Percentiles rank a stretch among this genome's conserved stretches.
These are phyloP conservation scores for Drosophila lacicola DNA, from an alignment of 2,888 invertebrate species.

Conservation along the genomic window DNA sequence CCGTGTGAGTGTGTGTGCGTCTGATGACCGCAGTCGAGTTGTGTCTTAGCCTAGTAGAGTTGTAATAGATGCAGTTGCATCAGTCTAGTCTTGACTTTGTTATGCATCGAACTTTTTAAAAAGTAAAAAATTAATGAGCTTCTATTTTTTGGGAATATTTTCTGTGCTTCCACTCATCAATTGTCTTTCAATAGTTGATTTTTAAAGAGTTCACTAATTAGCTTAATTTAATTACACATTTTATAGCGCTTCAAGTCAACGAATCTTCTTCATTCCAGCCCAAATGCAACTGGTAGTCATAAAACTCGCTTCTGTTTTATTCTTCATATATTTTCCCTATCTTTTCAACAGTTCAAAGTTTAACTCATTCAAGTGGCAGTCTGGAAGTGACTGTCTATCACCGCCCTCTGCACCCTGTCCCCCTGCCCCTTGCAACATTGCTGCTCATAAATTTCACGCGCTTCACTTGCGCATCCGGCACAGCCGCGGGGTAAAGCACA, in stretches of 20 bases:
- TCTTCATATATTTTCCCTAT: conserved; percentile 21
- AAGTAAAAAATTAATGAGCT: neutral
- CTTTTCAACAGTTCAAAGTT: conserved; percentile 73
- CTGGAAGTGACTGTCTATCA: conserved; percentile 64
- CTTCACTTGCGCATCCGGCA: conserved; percentile 71
- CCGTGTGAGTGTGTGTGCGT: neutral
- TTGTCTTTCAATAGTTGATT: conserved; percentile 38
- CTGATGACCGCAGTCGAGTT: conserved; percentile 25
- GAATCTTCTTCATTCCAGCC: conserved; percentile 1
- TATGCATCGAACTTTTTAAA: conserved; percentile 1
- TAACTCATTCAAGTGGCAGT: conserved; percentile 67
- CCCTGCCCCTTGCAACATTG: conserved; percentile 4
- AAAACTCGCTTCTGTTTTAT: conserved; percentile 32
- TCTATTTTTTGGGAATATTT: neutral
- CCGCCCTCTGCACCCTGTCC: conserved; percentile 26
- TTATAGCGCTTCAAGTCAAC: conserved; percentile 44
- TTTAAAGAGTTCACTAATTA: conserved; percentile 54
- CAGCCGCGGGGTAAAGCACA: conserved; percentile 22
- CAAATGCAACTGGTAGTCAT: conserved; percentile 47
- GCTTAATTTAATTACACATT: conserved; percentile 52
- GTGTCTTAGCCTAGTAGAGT: conserved; percentile 1
- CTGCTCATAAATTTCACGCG: conserved; percentile 74
- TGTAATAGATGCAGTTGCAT: conserved; percentile 25
- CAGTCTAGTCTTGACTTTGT: neutral
- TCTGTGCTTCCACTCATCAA: conserved; percentile 21